Percentiles rank a stretch among this genome's conserved stretches.
These are phyloP conservation scores for Galeopsomyia nigrocyanea DNA, from an alignment of 2,888 invertebrate species.

Conservation along the genomic window DNA sequence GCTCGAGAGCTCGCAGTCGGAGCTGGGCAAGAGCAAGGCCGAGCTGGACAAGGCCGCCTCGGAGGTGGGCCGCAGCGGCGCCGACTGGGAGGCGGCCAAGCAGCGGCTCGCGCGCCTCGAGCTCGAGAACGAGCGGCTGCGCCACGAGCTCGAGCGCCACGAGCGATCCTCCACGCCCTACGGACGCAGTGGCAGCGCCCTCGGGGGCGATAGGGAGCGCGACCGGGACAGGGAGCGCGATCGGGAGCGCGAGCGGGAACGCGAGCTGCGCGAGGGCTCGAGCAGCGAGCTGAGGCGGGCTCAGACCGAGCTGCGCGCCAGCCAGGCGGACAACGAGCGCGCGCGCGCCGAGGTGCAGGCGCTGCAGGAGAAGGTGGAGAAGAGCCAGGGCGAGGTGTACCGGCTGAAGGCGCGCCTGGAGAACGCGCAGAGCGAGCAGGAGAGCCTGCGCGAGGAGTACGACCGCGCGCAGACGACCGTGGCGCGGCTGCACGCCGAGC, in stretches of 20 bases:
- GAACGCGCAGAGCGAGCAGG: constrained; percentile 95
- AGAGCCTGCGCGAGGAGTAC: constrained; percentile 92
- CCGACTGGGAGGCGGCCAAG: constrained; percentile 89
- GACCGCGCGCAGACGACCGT: constrained; percentile 88
- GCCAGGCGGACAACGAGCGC: constrained; percentile 91
- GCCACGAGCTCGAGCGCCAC: constrained; percentile 83
- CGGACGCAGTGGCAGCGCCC: constrained; percentile 78
- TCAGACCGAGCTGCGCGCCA: constrained; percentile 91
- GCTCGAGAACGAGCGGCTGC: constrained; percentile 90
- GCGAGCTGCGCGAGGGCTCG: constrained; percentile 85
- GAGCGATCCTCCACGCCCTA: constrained; percentile 87
- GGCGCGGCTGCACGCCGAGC: constrained; percentile 87
- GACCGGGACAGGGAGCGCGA: constrained; percentile 84
- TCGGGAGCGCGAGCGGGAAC: constrained; percentile 85
- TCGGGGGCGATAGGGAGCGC: constrained; percentile 86
- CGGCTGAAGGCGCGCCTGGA: constrained; percentile 93
- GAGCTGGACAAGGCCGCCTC: constrained; percentile 92
- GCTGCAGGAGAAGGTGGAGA: constrained; percentile 92
- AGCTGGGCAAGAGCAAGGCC: constrained; percentile 93
- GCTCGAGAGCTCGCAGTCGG: constrained; percentile 92
- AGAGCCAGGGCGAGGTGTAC: constrained; percentile 95
- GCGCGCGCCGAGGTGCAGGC: constrained; percentile 86
- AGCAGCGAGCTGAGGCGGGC: constrained; percentile 88
- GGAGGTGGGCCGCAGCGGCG: constrained; percentile 89
- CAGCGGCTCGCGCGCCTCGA: constrained; percentile 88